Conservation (phyloP, 2,113 vertebrate genomes). For the Garra rufa region DNA sequence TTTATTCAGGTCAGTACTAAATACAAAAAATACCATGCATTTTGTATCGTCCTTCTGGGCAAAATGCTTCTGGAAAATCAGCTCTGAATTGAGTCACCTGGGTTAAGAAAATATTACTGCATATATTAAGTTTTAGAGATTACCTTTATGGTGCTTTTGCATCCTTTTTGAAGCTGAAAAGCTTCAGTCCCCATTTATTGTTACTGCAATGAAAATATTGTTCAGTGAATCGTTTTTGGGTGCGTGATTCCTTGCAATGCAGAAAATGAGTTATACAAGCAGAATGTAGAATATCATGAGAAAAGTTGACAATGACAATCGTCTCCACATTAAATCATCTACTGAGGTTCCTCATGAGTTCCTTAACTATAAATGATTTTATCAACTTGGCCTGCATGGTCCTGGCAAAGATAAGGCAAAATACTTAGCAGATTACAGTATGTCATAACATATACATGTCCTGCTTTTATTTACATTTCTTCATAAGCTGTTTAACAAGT, state of each 20-base stretch:
- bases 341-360: not conserved
- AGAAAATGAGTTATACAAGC: not conserved
- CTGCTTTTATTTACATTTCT: conserved; percentile 53
- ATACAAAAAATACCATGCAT: no score
- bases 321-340: conserved; percentile 20
- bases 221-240: not conserved
- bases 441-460: conserved; percentile 37
- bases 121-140: not conserved
- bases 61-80: not conserved
- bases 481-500: conserved; percentile 48
- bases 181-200: not conserved
- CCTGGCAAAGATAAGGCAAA: conserved; percentile 25
- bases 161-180: not conserved
- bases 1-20: not conserved
- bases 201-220: not conserved
- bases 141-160: not conserved
- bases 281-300: not conserved
- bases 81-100: not conserved
- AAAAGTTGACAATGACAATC: not conserved
- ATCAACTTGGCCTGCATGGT: conserved; percentile 24
- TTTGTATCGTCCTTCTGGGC: no score
- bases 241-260: not conserved
- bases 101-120: not conserved
- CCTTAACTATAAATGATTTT: conserved; percentile 27
- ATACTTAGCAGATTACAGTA: conserved; percentile 26